Conservation (phyloP, 2,797 vertebrate species). For the Sebastes kiyomatsui region DNA sequence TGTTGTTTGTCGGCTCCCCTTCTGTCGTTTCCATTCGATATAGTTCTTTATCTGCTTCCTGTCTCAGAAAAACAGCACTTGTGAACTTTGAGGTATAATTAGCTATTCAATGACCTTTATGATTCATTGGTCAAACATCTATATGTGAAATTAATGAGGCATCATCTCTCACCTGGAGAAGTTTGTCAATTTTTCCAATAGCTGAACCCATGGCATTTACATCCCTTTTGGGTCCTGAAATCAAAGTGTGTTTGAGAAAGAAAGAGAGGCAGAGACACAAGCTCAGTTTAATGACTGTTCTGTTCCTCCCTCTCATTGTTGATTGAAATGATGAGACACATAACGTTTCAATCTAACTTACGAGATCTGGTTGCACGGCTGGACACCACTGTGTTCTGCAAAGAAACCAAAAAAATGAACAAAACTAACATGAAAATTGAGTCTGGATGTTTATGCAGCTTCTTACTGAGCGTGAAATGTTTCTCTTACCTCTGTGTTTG, state of each 20-base stretch:
- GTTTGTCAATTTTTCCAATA: rapidly evolving
- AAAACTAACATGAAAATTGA: background rate
- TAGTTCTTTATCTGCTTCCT: conserved; percentile 40
- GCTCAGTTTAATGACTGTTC: background rate
- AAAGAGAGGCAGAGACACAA: background rate
- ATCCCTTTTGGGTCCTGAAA: conserved; percentile 49
- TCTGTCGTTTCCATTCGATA: conserved; percentile 22
- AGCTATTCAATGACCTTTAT: background rate
- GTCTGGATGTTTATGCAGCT: background rate
- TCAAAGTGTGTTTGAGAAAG: background rate
- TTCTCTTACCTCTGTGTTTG: conserved; percentile 53
- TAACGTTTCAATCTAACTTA: conserved; percentile 41
- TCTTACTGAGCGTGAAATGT: background rate
- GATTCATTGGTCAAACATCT: background rate
- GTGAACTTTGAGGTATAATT: background rate
- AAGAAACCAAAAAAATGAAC: conserved; percentile 1
- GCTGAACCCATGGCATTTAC: rapidly evolving
- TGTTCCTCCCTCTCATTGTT: background rate
- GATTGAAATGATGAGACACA: background rate
- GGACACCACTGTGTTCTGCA: conserved; percentile 1
- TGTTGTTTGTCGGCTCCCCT: conserved; percentile 1
- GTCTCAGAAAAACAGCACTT: conserved; percentile 31
- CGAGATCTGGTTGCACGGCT: conserved; percentile 25
- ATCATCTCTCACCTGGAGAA: conserved; percentile 52
- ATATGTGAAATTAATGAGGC: background rate